Base-by-base conservation (phyloP, 2,113 vertebrate genomes). In the Anas platyrhynchos region DNA sequence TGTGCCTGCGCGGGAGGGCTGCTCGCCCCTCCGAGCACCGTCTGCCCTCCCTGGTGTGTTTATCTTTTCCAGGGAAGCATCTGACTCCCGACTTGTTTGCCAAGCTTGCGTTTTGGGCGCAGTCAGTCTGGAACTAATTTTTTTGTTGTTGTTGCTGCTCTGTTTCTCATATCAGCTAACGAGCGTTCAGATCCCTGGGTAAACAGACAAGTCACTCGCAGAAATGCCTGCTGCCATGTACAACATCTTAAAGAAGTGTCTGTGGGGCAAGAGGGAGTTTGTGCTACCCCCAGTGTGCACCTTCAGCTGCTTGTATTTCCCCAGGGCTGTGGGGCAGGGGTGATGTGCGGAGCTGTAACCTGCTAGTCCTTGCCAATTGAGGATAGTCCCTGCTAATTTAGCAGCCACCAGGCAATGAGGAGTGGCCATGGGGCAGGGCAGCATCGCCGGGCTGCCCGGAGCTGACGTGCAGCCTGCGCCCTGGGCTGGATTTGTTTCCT, bases 391-490 rank as follows among this genome's bases (percentile, higher is more conserved):
- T 29, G 0, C 58, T 38, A 4, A 1, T 41, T 36, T 48, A 67
- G 38, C 78, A 72, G 71, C 27, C 43, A 9, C 5, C 11, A 9
- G 0, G 0, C 3, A 10, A 0, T 11, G 48, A 6, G 31, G 1
- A 31, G 59, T 23, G 9, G 34, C 14, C 59, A 26, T 6, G 46
- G 65, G 32, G 44, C 21, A 61, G 59, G 73, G 4, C 34, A 13
- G 34, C 23, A 16, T 55, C 15, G 8, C 20, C 2, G 12, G 65
- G 41, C n/a, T n/a, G 59, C 59, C n/a, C 11, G 7, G n/a, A 67
- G 41, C 26, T 50, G 27, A 1, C 0, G 1, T 25, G 5, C 62
- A 31, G 10, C 5, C 52, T 8, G 31, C 13, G 6, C 46, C 21
- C 11, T 29, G 11, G 27, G 59, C 46, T 52, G 34, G 14, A 50